Percentiles rank a stretch among this genome's conserved stretches.
These are phyloP conservation scores for Teleiodes luculella DNA, from an alignment of 2,888 invertebrate species.

Conservation along the genomic window DNA sequence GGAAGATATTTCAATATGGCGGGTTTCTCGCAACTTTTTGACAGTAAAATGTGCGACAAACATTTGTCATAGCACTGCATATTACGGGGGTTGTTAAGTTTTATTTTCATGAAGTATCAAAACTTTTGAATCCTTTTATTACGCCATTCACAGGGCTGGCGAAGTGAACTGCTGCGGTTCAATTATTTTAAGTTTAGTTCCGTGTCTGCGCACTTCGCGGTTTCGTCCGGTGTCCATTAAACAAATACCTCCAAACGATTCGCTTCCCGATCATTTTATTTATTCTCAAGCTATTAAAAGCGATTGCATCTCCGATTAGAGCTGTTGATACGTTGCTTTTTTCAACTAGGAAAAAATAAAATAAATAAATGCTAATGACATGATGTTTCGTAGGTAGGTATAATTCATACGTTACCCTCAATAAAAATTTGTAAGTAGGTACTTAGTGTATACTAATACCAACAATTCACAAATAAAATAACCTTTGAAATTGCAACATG, in stretches of 20 bases:
- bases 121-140: conserved; percentile 21
- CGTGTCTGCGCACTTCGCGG: conserved; percentile 71
- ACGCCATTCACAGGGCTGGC: conserved; percentile 28
- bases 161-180: conserved; percentile 57
- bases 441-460: too few species aligned
- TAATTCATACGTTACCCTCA: background rate
- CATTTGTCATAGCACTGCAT: too few species aligned
- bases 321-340: too few species aligned
- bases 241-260: conserved; percentile 47
- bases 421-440: background rate
- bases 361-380: too few species aligned
- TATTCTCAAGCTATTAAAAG: conserved; percentile 45
- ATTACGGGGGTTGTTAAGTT: too few species aligned
- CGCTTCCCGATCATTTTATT: conserved; percentile 43
- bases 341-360: background rate
- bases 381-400: background rate
- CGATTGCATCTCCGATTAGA: conserved; percentile 39
- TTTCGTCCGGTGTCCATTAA: conserved; percentile 62
- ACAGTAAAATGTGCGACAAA: too few species aligned
- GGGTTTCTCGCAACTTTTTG: too few species aligned
- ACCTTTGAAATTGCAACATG: conserved; percentile 13
- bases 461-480: conserved; percentile 7
- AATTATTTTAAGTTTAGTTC: conserved; percentile 78
- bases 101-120: conserved; percentile 40
- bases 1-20: too few species aligned